Base-by-base conservation (phyloP, 2,888 invertebrate genomes). In the Schizaphis graminum region DNA sequence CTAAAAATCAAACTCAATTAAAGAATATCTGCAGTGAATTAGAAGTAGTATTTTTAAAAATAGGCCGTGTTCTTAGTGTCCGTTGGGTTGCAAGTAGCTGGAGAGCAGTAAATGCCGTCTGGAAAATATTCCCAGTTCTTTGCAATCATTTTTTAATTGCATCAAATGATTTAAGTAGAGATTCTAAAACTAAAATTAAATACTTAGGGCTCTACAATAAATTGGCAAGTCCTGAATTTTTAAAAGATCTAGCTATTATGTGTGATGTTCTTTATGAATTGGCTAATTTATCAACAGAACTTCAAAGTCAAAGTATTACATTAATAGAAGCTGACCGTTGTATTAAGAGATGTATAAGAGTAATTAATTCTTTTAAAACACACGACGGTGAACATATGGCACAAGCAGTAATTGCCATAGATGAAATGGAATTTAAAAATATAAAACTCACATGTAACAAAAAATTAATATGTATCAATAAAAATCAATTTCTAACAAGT, bases 61-160 rank as follows among this genome's bases (percentile, higher is more conserved):
- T 95, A 44, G 94, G 95, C 21, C 57, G 94, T 7, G 89, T 95
- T 57, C 89, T 95, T 61, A 91, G 89, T n/a, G 94, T 89, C 35
- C 89, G 95, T 35, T 95, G 28, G 61, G 61, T 61, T 61, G 26
- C 61, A 61, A 61, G 61, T 61, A 61, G 28, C 28, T 61, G 26
- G 28, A 61, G 61, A 61, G 28, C 24, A 61, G 61, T 61, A 61
- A 61, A 61, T 61, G 28, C 28, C 28, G 95, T 94, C n/a, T 95
- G 94, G 94, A 85, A 94, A 61, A 89, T 91, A 61, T 95, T 94
- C 57, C 47, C 87, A 49, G 91, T 94, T n/a, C 91, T 95, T 53
- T 91, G 47, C 28, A 49, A 96, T 96, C 91, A 91, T 84, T 87
- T 87, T 87, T 49, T 1, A 49, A 87, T 10, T 87, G n/a, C 47